Base-by-base conservation (phyloP, 92 coral and sea anemone species). In the Zoanthus sansibaricus region DNA sequence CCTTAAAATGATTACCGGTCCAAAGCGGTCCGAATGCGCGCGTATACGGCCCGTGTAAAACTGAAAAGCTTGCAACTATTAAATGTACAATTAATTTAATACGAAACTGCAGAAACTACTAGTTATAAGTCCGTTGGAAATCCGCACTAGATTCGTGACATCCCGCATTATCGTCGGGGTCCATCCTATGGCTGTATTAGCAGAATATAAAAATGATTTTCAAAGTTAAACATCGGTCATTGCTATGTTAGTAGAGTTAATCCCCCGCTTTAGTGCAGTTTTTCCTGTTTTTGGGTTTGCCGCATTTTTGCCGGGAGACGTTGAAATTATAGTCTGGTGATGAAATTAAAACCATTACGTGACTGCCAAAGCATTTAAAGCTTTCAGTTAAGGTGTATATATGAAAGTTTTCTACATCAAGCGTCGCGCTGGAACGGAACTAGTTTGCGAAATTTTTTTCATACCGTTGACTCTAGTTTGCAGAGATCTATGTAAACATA, bases 381-480 rank as follows among this genome's bases (percentile, higher is more conserved):
- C 68, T 6, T 46, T 17, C 54, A 9, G 0, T n/a, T 70, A 8
- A 70, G 2, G 12, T 17, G 0, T 5, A 48, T n/a, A 37, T 37
- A 37, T 37, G 1, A 62, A 62, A 21, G 25, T 48, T 76, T 13
- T 21, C 15, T 9, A 76, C 30, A 76, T 54, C 68, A 76, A 66
- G 82, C 82, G 46, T 25, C 48, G 21, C 68, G 48, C 46, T 54
- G 2, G 82, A 76, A 31, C 82, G 67, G 82, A 76, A 76, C 69
- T 62, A 47, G 54, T 76, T 9, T 6, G 64, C 4, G 12, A 76
- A 18, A 20, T 12, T 14, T 51, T 74, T 25, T 52, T 30, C 67
- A 12, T 56, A 49, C 67, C 9, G 68, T 32, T 3, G 3, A 30
- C 64, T 18, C 47, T 14, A 31, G 82, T 54, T 37, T 55, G 62